A percentile compares a stretch with the other conserved stretches of the same genome.
phyloP scores from a whole-genome alignment of 2,797 vertebrate species.

The Sebastes flavidus region DNA sequence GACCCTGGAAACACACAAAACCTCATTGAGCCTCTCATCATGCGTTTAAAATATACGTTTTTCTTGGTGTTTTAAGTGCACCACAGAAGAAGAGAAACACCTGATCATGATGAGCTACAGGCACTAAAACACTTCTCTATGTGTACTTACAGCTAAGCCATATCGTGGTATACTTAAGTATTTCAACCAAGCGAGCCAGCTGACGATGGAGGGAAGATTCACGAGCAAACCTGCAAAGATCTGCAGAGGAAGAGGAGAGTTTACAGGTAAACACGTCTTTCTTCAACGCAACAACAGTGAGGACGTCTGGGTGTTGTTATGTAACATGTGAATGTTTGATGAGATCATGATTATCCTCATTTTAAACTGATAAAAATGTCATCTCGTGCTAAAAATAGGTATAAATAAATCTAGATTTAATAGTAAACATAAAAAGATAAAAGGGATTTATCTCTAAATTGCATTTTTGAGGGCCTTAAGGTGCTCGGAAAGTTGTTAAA shows the following conservation, averaged over 20 bases:
- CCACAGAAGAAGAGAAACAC: background rate
- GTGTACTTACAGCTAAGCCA: conserved; percentile 56
- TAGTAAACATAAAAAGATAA: background rate
- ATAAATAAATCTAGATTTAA: background rate
- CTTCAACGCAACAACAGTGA: background rate
- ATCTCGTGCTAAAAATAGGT: background rate
- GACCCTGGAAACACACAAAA: background rate
- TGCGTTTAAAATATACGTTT: background rate
- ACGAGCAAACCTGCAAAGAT: conserved; percentile 89
- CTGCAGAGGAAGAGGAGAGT: conserved; percentile 54
- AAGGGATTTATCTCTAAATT: background rate
- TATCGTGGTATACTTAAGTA: conserved; percentile 80
- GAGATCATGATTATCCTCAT: background rate
- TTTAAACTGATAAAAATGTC: background rate
- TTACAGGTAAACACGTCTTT: background rate
- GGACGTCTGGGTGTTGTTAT: background rate
- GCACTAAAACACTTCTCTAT: background rate
- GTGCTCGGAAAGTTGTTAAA: no score
- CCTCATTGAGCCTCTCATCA: background rate
- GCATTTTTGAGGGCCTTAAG: background rate
- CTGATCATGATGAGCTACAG: rapidly evolving
- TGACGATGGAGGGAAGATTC: conserved; percentile 82
- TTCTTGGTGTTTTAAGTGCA: background rate
- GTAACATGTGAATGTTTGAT: background rate
- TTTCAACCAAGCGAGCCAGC: conserved; percentile 88